Base-by-base conservation (phyloP, 2,113 vertebrate species). In the Galeopterus variegatus region DNA sequence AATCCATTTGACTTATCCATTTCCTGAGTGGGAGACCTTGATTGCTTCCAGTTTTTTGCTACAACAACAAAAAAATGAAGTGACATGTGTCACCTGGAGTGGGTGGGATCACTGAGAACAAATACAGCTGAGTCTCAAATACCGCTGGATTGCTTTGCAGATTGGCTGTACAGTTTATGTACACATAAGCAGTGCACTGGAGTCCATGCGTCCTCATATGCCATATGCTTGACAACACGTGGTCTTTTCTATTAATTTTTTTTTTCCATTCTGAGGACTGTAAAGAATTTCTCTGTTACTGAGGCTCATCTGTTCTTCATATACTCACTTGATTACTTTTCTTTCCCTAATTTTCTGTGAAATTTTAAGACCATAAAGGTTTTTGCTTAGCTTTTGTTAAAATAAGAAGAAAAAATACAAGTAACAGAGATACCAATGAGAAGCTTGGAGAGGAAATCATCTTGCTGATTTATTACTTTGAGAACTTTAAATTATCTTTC, bases 321-420 rank as follows among this genome's bases (percentile, higher is more conserved):
- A 21, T 67, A 70, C 23, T 33, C 83, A 52, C 18, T 13, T 79
- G 83, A 67, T 69, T 8, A 11, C 14, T 60, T 31, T 45, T 9
- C 10, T 73, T 54, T 10, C 70, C 17, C 45, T 56, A 15, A 64
- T 13, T 79, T 86, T 81, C 50, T 62, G 14, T 86, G 12, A 87
- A 58, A 8, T 73, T 83, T 72, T 88, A 80, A 89, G 12, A n/a
- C 8, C n/a, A 6, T 17, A 36, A 67, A 79, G 65, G 21, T 31
- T 33, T 96, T 82, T 67, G 24, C 36, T 90, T 8, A 93, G 12
- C 23, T 23, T 95, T 80, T 45, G 15, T 88, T 87, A 91, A 95
- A 88, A 62, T 76, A 80, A 69, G 21, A 79, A 91, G 65, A 88
- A 85, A 85, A 86, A 89, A 36, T 33, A 21, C 77, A 65, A 56